Conservation (phyloP, 2,797 vertebrate genomes). For the Cyclura pinguis region DNA sequence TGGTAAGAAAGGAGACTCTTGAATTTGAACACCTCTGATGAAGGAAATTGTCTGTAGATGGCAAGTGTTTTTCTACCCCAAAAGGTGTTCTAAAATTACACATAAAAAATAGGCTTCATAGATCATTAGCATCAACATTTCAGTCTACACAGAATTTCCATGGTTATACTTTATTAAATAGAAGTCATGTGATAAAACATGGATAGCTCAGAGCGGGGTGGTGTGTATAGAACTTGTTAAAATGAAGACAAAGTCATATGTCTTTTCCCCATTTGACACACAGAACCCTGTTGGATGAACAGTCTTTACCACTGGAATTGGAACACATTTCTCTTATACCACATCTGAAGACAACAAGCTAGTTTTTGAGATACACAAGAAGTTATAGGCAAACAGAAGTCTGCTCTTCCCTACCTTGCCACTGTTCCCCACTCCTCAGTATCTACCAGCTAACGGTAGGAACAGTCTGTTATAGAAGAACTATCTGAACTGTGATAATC, state of each 20-base stretch:
- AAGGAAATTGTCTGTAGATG: not conserved
- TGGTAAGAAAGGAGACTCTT: not conserved
- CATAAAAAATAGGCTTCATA: not conserved
- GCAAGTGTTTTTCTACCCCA: not conserved
- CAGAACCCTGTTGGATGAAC: not conserved
- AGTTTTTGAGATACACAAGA: not conserved
- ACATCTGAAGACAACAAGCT: not conserved
- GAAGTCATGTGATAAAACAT: not conserved
- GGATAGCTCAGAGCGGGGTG: not conserved
- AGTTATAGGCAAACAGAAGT: not conserved
- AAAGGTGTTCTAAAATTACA: not conserved
- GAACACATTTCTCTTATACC: not conserved
- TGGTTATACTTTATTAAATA: not conserved
- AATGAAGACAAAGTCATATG: not conserved
- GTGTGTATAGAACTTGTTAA: not conserved
- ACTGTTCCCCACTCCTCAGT: not conserved
- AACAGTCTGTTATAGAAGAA: not conserved
- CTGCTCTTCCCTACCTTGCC: not conserved
- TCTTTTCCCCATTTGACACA: not conserved
- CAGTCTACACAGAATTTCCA: not conserved
- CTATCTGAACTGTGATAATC: not conserved
- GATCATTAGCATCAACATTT: not conserved
- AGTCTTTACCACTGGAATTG: not conserved
- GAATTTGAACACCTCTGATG: not conserved
- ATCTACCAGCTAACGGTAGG: not conserved